These are phyloP conservation scores for Percopsis omiscomaycus DNA, from an alignment of 2,797 vertebrate genomes.

Conservation along the genomic window DNA sequence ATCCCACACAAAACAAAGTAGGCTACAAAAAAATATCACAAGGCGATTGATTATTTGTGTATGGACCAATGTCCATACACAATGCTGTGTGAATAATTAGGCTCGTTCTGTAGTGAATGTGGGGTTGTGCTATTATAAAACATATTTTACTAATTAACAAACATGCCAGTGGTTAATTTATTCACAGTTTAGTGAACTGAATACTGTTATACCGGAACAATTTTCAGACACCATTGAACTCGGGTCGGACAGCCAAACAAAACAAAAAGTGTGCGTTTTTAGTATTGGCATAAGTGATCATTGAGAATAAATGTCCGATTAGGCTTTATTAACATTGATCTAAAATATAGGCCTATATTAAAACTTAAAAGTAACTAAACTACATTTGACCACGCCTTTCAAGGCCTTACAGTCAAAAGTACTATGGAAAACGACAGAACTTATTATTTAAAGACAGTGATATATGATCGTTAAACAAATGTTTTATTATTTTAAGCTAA, in stretches of 20 bases:
- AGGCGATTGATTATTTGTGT: neutral
- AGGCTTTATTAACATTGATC: neutral
- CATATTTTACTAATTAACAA: neutral
- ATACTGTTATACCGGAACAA: slow-evolving; percentile 5
- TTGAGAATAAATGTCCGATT: neutral
- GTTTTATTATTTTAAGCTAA: slow-evolving; percentile 49
- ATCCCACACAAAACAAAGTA: neutral
- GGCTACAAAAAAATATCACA: neutral
- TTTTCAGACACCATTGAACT: neutral
- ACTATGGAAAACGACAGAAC: neutral
- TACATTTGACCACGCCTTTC: neutral
- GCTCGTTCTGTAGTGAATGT: neutral
- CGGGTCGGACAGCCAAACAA: neutral
- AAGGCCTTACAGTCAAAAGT: slow-evolving; percentile 4
- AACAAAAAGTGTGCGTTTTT: too few species aligned
- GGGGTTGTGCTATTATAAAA: neutral
- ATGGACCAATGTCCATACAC: neutral
- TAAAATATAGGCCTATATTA: slow-evolving; percentile 3
- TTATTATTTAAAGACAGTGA: slow-evolving; percentile 21
- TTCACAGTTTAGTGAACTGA: neutral
- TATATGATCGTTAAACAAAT: slow-evolving; percentile 59
- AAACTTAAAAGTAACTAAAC: too few species aligned
- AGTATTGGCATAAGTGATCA: too few species aligned
- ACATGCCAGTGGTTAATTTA: neutral
- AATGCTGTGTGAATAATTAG: too few species aligned